Base-by-base conservation (phyloP, 2,888 invertebrate species). In the Xestia c-nigrum region DNA sequence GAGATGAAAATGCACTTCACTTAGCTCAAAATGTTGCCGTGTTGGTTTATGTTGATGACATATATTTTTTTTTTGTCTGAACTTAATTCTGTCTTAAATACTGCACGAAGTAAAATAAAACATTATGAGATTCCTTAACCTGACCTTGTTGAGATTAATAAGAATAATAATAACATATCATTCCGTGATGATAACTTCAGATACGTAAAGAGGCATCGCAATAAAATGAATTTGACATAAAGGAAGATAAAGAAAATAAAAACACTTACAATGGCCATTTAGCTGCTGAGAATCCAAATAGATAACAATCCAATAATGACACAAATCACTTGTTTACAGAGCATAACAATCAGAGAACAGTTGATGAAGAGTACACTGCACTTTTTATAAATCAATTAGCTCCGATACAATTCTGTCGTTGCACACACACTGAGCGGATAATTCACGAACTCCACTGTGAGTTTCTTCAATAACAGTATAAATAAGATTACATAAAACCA, bases 401-500 rank as follows among this genome's bases (percentile, higher is more conserved):
- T 93, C 86, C 88, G 89, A 91, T 91, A 91, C 90, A 88, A 91
- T 90, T 91, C 78, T 88, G 89, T 86, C 85, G 88, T 89, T 88
- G 85, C 92, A 92, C 92, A 89, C 78, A 88, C 91, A 91, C 91
- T 89, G 81, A 89, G 77, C 84, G 77, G 78, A 88, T 89, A 87
- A 88, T 88, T 87, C 91, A 92, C 92, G 87, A 90, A 89, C 89
- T 91, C 89, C 93, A 94, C 94, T 91, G 80, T 87, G 88, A 90
- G 90, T 93, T 92, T 91, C 91, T 93, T 92, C 87, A 91, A 90
- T 92, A 92, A 92, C 90, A 92, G 92, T 93, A 92, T 92, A 91
- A 92, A 93, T 93, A 94, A 93, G 94, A 95, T 96, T 96, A 95
- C 94, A 96, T 96, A 96, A 96, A 96, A 95, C 94, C 94, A 94